Evolutionary conservation across 2,888 invertebrate species (phyloP).

Genomic region (Tachina fera): DNA sequence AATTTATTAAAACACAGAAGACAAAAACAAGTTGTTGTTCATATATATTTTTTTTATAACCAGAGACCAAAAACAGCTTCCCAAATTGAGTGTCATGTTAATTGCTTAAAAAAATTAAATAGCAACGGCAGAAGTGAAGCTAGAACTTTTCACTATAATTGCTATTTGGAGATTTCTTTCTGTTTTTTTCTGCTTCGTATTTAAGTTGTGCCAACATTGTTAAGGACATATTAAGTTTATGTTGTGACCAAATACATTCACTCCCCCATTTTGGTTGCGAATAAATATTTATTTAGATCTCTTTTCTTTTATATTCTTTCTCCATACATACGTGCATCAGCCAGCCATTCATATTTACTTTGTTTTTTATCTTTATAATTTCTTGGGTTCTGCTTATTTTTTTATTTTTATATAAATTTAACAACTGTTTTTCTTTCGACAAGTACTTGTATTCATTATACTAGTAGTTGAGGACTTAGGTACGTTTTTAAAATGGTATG

Average conservation of each 20-base stretch:
- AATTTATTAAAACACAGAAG: slow-evolving; percentile 38
- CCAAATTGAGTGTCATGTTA: slow-evolving; percentile 65
- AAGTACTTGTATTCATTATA: slow-evolving; percentile 61
- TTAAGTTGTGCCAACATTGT: slow-evolving; percentile 52
- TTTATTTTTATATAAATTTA: slow-evolving; percentile 55
- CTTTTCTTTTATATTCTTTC: slow-evolving; percentile 53
- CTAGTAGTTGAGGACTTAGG: slow-evolving; percentile 42
- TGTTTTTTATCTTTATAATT: slow-evolving; percentile 33
- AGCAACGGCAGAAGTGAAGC: neutral
- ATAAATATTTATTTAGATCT: slow-evolving; percentile 67
- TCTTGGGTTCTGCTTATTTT: slow-evolving; percentile 26
- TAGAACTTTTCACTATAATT: slow-evolving; percentile 58
- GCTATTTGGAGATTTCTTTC: slow-evolving; percentile 62
- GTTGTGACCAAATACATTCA: slow-evolving; percentile 71
- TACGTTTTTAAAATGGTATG: slow-evolving; percentile 36
- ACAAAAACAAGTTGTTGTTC: slow-evolving; percentile 23
- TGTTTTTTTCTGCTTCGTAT: neutral
- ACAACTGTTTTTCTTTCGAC: slow-evolving; percentile 67
- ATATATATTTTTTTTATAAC: neutral
- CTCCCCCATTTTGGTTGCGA: slow-evolving; percentile 60
- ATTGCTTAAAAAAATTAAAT: slow-evolving; percentile 54
- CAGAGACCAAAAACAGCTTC: slow-evolving; percentile 29
- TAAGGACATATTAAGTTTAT: slow-evolving; percentile 55
- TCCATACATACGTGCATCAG: neutral
- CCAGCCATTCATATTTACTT: slow-evolving; percentile 17